These are phyloP conservation scores for Odontocerum albicorne DNA, from an alignment of 2,888 invertebrate genomes.

Conservation along the genomic window DNA sequence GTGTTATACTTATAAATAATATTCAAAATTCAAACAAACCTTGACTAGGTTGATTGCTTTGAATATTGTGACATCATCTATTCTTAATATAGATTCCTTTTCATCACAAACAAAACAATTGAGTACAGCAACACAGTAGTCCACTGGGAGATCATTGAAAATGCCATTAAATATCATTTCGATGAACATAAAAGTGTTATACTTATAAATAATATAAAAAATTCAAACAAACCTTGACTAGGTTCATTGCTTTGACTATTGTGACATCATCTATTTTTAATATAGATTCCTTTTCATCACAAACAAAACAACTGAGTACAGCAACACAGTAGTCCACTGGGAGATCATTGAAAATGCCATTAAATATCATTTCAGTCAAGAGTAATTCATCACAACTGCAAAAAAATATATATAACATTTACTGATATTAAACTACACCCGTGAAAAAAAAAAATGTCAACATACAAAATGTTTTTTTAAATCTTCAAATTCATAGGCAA, in stretches of 20 bases:
- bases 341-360: slow-evolving; percentile 90
- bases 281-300: slow-evolving; percentile 86
- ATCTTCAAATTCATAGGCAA: no score
- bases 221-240: slow-evolving; percentile 71
- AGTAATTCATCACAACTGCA: slow-evolving; percentile 89
- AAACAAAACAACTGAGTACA: slow-evolving; percentile 87
- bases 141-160: slow-evolving; percentile 81
- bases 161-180: slow-evolving; percentile 97
- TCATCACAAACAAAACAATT: slow-evolving; percentile 94
- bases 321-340: slow-evolving; percentile 81
- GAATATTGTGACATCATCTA: slow-evolving; percentile 78
- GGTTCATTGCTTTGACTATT: slow-evolving; percentile 81
- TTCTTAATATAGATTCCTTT: slow-evolving; percentile 77
- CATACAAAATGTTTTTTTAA: no score
- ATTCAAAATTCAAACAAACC: slow-evolving; percentile 46
- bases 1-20: neutral
- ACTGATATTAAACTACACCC: no score
- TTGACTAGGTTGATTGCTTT: slow-evolving; percentile 89
- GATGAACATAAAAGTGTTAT: neutral
- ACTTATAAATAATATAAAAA: neutral
- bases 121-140: slow-evolving; percentile 81
- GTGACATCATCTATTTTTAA: slow-evolving; percentile 78
- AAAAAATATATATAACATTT: no score
- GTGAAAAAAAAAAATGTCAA: no score
- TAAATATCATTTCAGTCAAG: slow-evolving; percentile 97